A percentile compares a stretch with the other conserved stretches of the same genome.
These are phyloP conservation scores for Petrocephalus zakoni DNA, from an alignment of 2,113 vertebrate genomes.

Conservation along the genomic window DNA sequence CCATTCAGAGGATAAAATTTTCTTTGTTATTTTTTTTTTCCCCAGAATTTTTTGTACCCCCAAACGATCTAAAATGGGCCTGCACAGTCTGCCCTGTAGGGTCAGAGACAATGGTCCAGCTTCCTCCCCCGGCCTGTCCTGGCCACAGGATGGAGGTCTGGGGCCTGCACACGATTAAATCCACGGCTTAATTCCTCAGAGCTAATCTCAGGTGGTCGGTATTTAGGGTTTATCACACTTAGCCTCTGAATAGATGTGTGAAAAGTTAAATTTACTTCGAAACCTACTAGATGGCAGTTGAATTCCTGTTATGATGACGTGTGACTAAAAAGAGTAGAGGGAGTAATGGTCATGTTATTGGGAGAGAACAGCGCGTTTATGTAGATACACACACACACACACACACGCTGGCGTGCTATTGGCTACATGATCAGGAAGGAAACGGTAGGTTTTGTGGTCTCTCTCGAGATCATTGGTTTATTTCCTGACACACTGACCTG, in stretches of 20 bases:
- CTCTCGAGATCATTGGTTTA: not conserved
- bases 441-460: not conserved
- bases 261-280: slow-evolving; percentile 74
- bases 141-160: slow-evolving; percentile 57
- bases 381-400: not conserved
- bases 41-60: not conserved
- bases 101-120: slow-evolving; percentile 59
- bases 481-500: not conserved
- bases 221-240: slow-evolving; percentile 50
- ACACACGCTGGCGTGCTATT: not conserved
- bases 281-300: slow-evolving; percentile 55
- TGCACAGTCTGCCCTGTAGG: slow-evolving; percentile 30
- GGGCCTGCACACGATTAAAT: slow-evolving; percentile 61
- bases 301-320: slow-evolving; percentile 49
- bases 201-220: slow-evolving; percentile 70
- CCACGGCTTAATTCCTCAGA: slow-evolving; percentile 64
- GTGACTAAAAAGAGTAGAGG: slow-evolving; percentile 41
- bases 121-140: slow-evolving; percentile 61
- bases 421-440: not conserved
- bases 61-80: not conserved
- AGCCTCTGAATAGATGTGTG: slow-evolving; percentile 56
- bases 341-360: slow-evolving; percentile 34
- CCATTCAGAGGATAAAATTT: not conserved
- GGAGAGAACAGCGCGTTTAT: not conserved
- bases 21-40: not conserved